A percentile compares a stretch with the other conserved stretches of the same genome.
Evolutionary conservation across 2,888 invertebrate species (phyloP).

Genomic region (Blastobasis lacticolella): DNA sequence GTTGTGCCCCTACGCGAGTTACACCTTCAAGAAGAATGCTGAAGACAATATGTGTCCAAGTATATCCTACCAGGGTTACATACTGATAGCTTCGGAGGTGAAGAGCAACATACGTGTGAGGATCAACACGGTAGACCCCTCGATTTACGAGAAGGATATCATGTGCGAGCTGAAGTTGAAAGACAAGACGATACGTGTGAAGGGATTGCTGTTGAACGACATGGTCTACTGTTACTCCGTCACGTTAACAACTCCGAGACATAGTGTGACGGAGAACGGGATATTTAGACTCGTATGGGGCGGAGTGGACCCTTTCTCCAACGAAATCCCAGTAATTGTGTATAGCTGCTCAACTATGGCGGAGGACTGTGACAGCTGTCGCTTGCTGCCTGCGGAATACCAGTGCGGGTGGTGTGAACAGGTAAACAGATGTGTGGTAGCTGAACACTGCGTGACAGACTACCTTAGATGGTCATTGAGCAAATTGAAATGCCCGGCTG

Average conservation of each 20-base stretch:
- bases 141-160: conserved; percentile 27
- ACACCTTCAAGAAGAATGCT: conserved; percentile 5
- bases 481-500: conserved; percentile 15
- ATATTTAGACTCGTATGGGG: conserved; percentile 23
- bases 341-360: conserved; percentile 25
- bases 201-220: conserved; percentile 26
- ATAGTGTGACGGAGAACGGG: conserved; percentile 19
- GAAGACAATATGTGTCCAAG: conserved; percentile 22
- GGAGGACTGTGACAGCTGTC: conserved; percentile 7
- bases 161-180: conserved; percentile 26
- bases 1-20: conserved; percentile 19
- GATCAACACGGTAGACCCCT: conserved; percentile 27
- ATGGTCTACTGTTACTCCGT: conserved; percentile 29
- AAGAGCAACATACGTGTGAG: conserved; percentile 27
- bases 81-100: conserved; percentile 25
- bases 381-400: conserved; percentile 6
- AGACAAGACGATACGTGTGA: conserved; percentile 21
- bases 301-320: conserved; percentile 29
- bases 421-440: conserved; percentile 3
- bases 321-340: conserved; percentile 23
- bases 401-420: conserved; percentile 12
- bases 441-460: conserved; percentile 17
- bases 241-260: conserved; percentile 10
- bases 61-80: conserved; percentile 24
- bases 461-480: conserved; percentile 22